Evolutionary conservation across 1,140 invertebrate genomes (phyloP).

Genomic region (Caerostris extrusa): DNA sequence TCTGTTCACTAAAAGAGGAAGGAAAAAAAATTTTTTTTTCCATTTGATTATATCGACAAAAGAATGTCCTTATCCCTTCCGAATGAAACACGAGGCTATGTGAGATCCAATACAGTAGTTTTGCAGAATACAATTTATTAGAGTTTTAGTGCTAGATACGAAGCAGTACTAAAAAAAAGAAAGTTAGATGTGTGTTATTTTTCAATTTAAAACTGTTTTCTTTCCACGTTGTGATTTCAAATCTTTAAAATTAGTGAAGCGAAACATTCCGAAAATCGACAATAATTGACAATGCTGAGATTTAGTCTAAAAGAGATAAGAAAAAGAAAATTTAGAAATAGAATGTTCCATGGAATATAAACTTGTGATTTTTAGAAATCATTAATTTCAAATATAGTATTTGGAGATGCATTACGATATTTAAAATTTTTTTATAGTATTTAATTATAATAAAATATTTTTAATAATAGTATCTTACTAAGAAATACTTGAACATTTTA

Average conservation of each 20-base stretch:
- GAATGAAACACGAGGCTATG: slow-evolving; percentile 29
- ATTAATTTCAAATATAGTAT: neutral
- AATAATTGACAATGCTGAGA: neutral
- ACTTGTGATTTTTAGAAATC: neutral
- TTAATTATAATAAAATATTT: no score
- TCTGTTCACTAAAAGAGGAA: neutral
- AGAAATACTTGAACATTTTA: no score
- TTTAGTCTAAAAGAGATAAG: neutral
- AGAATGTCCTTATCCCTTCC: slow-evolving; percentile 14
- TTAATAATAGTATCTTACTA: no score
- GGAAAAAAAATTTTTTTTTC: neutral
- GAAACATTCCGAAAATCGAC: neutral
- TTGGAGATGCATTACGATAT: neutral
- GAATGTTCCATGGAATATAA: neutral
- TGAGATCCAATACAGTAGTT: slow-evolving; percentile 2
- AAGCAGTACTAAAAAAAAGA: neutral
- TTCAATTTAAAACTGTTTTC: slow-evolving; percentile 15
- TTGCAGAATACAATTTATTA: slow-evolving; percentile 37
- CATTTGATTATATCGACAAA: slow-evolving; percentile 36
- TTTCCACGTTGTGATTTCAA: neutral
- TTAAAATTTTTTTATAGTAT: no score
- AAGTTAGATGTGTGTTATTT: slow-evolving; percentile 14
- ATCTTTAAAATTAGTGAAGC: slow-evolving; percentile 27
- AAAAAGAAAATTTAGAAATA: neutral
- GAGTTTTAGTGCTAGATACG: neutral